A percentile compares a stretch with the other conserved stretches of the same genome.
Evolutionary conservation across 2,888 invertebrate species (phyloP).

Genomic region (Stegana nigrithorax): DNA sequence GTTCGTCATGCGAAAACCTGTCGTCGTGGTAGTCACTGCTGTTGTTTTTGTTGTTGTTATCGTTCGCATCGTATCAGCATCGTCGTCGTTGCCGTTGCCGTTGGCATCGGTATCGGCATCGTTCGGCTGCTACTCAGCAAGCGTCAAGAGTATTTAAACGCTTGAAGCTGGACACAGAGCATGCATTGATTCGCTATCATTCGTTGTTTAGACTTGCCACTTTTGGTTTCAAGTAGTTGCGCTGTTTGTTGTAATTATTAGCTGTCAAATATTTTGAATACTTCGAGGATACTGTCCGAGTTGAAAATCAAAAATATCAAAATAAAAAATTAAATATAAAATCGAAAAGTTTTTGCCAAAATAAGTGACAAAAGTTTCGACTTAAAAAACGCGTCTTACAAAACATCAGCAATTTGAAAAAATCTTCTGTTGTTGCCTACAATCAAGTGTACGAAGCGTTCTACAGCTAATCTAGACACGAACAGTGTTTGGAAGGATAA

Average conservation of each 20-base stretch:
- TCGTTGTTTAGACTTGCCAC: conserved; percentile 73
- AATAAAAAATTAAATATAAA: conserved; percentile 5
- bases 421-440: conserved; percentile 34
- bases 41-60: conserved; percentile 34
- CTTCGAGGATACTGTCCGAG: no score
- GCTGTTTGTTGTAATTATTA: conserved; percentile 67
- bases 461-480: conserved; percentile 60
- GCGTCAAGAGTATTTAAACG: conserved; percentile 73
- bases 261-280: conserved; percentile 54
- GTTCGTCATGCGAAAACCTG: conserved; percentile 59
- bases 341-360: conserved; percentile 32
- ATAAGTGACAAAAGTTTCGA: conserved; percentile 40
- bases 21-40: conserved; percentile 35
- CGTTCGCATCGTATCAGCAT: conserved; percentile 23
- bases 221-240: conserved; percentile 65
- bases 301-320: conserved; percentile 33
- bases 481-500: conserved; percentile 43
- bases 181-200: conserved; percentile 79
- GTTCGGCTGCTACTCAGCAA: neutral
- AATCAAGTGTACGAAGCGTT: conserved; percentile 33
- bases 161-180: conserved; percentile 74
- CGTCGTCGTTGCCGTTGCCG: conserved; percentile 26
- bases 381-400: conserved; percentile 32
- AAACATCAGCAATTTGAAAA: neutral
- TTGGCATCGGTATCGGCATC: neutral